phyloP scores from a whole-genome alignment of 2,113 vertebrate genomes.

The Macrotus californicus region DNA sequence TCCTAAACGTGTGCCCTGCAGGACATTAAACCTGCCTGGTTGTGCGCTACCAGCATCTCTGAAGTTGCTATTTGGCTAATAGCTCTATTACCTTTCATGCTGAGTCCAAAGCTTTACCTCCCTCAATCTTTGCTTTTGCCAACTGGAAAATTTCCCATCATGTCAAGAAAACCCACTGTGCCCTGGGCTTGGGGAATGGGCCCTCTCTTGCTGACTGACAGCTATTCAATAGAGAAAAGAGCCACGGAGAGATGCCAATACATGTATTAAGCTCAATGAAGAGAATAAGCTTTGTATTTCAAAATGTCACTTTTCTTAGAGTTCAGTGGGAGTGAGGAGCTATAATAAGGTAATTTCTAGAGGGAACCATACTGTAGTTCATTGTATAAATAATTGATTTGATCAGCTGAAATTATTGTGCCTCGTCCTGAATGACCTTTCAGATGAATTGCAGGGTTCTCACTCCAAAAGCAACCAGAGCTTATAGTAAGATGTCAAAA shows the following conservation, averaged over 20 bases:
- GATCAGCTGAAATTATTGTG: conserved; percentile 73
- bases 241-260: conserved; percentile 65
- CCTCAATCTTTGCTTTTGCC: conserved; percentile 69
- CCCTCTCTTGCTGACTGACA: conserved; percentile 69
- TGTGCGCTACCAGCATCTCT: conserved; percentile 8
- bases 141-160: conserved; percentile 71
- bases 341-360: conserved; percentile 76
- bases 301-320: conserved; percentile 74
- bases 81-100: conserved; percentile 68
- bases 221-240: conserved; percentile 69
- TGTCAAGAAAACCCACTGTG: conserved; percentile 65
- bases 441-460: conserved; percentile 65
- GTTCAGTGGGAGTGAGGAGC: conserved; percentile 69
- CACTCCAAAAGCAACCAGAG: conserved; percentile 65
- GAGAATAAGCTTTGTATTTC: conserved; percentile 74
- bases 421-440: conserved; percentile 70
- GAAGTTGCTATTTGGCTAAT: conserved; percentile 72
- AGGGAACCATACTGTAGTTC: conserved; percentile 70
- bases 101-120: conserved; percentile 71
- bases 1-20: background rate
- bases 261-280: conserved; percentile 64
- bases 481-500: conserved; percentile 60
- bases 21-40: conserved; percentile 16
- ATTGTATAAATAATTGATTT: conserved; percentile 78
- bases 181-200: conserved; percentile 44